phyloP scores from a whole-genome alignment of 1,140 invertebrate species.

The Ruditapes philippinarum region DNA sequence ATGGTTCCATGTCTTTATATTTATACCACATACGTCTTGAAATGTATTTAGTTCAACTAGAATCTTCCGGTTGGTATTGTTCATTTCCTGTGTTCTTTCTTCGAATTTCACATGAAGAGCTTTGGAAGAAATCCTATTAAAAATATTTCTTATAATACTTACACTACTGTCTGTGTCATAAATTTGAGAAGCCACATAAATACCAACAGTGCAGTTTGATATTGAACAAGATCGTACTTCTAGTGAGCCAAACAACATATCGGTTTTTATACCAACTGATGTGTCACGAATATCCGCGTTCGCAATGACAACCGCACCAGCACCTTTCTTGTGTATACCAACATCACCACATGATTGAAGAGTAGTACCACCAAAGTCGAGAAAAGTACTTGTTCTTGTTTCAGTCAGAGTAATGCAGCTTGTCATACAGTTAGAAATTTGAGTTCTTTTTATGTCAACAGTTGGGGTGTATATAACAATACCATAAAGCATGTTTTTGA shows the following conservation, averaged over 20 bases:
- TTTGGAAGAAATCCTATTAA: not conserved
- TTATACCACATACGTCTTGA: not conserved
- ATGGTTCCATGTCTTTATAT: constrained; percentile 3
- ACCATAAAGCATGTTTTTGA: not conserved
- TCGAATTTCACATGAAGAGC: not conserved
- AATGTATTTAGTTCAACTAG: constrained; percentile 12
- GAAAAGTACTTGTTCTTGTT: not conserved
- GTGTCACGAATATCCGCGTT: not conserved
- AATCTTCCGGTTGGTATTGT: not conserved
- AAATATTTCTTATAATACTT: not conserved
- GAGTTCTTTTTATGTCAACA: not conserved
- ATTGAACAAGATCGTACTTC: no score
- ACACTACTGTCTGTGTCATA: not conserved
- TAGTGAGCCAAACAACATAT: no score
- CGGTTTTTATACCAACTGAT: not conserved
- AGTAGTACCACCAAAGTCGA: not conserved
- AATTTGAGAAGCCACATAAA: not conserved
- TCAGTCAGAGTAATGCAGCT: not conserved
- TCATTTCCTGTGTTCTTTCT: not conserved
- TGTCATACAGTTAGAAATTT: not conserved
- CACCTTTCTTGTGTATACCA: not conserved
- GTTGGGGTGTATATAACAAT: not conserved
- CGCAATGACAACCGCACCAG: not conserved
- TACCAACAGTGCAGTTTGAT: not conserved
- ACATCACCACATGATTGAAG: not conserved